Conservation (phyloP, 2,113 vertebrate species). For the Dermatemys mawii region DNA sequence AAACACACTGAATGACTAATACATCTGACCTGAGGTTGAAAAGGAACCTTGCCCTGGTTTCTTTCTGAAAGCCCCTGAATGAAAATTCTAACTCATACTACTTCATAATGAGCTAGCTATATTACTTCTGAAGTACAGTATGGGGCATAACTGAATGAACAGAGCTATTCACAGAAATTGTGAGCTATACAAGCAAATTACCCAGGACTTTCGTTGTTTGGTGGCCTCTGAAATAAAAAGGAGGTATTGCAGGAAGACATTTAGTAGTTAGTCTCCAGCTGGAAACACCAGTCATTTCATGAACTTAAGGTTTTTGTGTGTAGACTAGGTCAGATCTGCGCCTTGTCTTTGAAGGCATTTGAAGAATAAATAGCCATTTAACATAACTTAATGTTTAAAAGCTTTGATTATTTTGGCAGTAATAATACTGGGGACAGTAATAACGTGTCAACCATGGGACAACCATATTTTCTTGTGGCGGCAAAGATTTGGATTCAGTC, state of each 20-base stretch:
- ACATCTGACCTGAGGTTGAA: not conserved
- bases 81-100: not conserved
- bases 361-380: not conserved
- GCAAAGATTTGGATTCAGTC: not conserved
- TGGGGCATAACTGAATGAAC: not conserved
- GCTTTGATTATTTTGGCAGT: not conserved
- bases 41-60: not conserved
- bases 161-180: slow-evolving; percentile 40
- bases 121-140: slow-evolving; percentile 18
- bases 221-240: slow-evolving; percentile 44
- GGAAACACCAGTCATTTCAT: slow-evolving; percentile 10
- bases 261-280: slow-evolving; percentile 20
- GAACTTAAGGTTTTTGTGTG: slow-evolving; percentile 21
- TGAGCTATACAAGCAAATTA: slow-evolving; percentile 13
- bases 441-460: no score
- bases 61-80: slow-evolving; percentile 41
- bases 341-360: not conserved
- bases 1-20: not conserved
- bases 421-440: no score
- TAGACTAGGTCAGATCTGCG: slow-evolving; percentile 18
- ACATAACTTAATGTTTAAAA: not conserved
- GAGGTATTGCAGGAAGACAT: slow-evolving; percentile 19
- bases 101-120: slow-evolving; percentile 48
- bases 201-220: not conserved
- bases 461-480: not conserved